These are phyloP conservation scores for Tipula helvola DNA, from an alignment of 2,888 invertebrate genomes.

Conservation along the genomic window DNA sequence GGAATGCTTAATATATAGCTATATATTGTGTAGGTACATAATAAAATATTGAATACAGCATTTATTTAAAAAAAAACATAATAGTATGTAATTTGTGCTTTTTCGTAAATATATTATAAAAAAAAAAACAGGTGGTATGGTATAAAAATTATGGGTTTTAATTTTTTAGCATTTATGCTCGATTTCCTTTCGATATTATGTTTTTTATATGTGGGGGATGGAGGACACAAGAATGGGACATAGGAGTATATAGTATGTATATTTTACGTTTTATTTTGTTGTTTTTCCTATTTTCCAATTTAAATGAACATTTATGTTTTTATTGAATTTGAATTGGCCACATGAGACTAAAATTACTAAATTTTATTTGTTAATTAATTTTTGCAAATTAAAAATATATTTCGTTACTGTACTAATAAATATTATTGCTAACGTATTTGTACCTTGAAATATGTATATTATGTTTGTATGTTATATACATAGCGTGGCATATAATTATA, in stretches of 20 bases:
- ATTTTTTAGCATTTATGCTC: neutral
- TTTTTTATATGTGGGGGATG: neutral
- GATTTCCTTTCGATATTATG: neutral
- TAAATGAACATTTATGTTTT: neutral
- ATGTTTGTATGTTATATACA: too few species aligned
- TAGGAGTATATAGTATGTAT: neutral
- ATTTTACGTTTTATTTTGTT: neutral
- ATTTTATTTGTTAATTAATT: conserved; percentile 1
- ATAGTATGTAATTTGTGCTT: neutral
- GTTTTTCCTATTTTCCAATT: neutral
- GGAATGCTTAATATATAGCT: neutral
- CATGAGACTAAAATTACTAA: neutral
- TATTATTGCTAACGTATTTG: neutral
- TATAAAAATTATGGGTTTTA: neutral
- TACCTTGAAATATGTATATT: neutral
- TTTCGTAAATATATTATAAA: neutral
- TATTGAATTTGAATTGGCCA: conserved; percentile 8
- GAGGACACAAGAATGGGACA: neutral
- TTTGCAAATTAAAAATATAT: neutral
- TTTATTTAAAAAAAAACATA: neutral
- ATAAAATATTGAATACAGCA: neutral
- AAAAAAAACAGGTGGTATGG: neutral
- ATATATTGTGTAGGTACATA: neutral
- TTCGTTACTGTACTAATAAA: neutral
- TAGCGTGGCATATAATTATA: neutral